These are phyloP conservation scores for Microcebus murinus DNA, from an alignment of 2,113 vertebrate genomes.

Conservation along the genomic window DNA sequence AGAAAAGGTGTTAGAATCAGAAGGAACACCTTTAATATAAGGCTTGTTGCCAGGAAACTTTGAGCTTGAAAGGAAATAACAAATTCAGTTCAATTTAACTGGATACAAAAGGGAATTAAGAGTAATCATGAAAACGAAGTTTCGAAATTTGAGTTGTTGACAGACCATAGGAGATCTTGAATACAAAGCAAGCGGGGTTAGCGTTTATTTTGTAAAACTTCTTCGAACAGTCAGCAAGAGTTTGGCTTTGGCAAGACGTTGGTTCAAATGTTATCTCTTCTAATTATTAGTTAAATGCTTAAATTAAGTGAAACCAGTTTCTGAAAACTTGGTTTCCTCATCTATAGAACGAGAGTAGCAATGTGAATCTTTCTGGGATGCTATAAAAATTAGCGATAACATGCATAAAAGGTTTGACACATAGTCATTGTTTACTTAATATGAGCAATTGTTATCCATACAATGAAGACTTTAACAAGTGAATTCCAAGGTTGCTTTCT, in stretches of 20 bases:
- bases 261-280: background rate
- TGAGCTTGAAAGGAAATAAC: background rate
- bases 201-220: background rate
- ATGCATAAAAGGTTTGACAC: background rate
- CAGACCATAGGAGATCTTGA: background rate
- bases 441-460: background rate
- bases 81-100: background rate
- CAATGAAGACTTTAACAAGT: background rate
- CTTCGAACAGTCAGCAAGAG: background rate
- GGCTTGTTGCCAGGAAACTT: background rate
- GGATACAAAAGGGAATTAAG: background rate
- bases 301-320: background rate
- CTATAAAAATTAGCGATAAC: background rate
- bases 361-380: background rate
- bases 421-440: background rate
- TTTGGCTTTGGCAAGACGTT: background rate
- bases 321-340: background rate
- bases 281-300: background rate
- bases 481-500: background rate
- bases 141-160: background rate
- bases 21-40: background rate
- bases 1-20: background rate
- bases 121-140: background rate
- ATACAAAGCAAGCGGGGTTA: background rate
- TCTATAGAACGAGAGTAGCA: background rate